phyloP scores from a whole-genome alignment of 1,140 invertebrate species.

The Parapsyche elsis region DNA sequence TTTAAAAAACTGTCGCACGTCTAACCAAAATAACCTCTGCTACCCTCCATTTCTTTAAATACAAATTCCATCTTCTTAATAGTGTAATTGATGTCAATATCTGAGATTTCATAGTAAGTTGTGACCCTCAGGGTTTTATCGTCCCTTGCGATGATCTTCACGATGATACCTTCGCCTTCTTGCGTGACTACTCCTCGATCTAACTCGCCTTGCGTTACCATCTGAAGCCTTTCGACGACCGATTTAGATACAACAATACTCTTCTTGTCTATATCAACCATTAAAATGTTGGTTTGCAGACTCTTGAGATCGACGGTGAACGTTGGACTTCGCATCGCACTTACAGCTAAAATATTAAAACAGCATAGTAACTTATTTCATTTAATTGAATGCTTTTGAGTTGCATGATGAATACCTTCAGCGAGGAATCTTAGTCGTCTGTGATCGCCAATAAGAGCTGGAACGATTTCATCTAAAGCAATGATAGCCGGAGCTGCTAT shows the following conservation, averaged over 20 bases:
- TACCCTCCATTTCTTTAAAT: conserved; percentile 68
- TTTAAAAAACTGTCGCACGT: not conserved
- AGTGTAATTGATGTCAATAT: conserved; percentile 72
- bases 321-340: conserved; percentile 67
- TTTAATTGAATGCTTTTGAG: not conserved
- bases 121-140: conserved; percentile 72
- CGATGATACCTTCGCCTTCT: conserved; percentile 64
- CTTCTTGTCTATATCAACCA: conserved; percentile 70
- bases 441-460: conserved; percentile 81
- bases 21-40: conserved; percentile 24
- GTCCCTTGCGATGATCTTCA: conserved; percentile 70
- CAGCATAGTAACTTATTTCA: conserved; percentile 33
- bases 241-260: conserved; percentile 65
- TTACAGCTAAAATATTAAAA: conserved; percentile 69
- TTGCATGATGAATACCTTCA: conserved; percentile 67
- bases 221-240: conserved; percentile 70
- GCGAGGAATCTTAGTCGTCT: conserved; percentile 75
- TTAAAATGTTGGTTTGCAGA: conserved; percentile 84
- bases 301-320: conserved; percentile 74
- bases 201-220: conserved; percentile 69
- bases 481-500: conserved; percentile 89
- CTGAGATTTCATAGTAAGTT: conserved; percentile 74
- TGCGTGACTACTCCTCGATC: conserved; percentile 64
- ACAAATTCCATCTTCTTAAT: conserved; percentile 73
- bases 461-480: conserved; percentile 80